Evolutionary conservation across 2,888 invertebrate species (phyloP).

Genomic region (Monopis laevigella): DNA sequence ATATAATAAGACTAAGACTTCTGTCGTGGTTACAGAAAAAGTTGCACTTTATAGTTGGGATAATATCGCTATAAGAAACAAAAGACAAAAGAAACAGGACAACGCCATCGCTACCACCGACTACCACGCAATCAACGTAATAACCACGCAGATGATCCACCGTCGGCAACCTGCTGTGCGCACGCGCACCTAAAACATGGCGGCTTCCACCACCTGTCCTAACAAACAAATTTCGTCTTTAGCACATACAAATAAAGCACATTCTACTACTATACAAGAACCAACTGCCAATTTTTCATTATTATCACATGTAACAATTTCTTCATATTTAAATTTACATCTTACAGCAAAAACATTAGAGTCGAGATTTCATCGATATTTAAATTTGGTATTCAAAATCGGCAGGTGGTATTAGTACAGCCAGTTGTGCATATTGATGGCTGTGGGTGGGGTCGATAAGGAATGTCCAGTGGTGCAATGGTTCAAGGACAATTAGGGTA

Average conservation of each 20-base stretch:
- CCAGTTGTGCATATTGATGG: neutral
- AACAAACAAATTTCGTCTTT: neutral
- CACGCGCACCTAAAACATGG: conserved; percentile 1
- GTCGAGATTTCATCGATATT: neutral
- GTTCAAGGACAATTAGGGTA: neutral
- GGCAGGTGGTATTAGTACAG: neutral
- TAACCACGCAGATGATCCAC: conserved; percentile 21
- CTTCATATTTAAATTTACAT: neutral
- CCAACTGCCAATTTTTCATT: neutral
- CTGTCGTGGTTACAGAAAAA: too few relatives aligned
- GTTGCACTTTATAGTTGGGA: too few relatives aligned
- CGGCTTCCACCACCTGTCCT: neutral
- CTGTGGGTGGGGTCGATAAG: neutral
- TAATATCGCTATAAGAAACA: neutral
- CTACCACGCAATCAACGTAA: conserved; percentile 35
- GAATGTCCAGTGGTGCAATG: neutral
- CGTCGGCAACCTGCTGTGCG: conserved; percentile 7
- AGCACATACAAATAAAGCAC: neutral
- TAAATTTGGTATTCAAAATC: too few relatives aligned
- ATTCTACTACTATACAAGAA: neutral
- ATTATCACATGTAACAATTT: neutral
- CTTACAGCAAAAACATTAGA: neutral
- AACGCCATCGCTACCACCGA: neutral
- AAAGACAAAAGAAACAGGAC: neutral
- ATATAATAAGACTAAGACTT: too few relatives aligned